Conservation (phyloP, 2,888 invertebrate genomes). For the Latrodectus elegans region DNA sequence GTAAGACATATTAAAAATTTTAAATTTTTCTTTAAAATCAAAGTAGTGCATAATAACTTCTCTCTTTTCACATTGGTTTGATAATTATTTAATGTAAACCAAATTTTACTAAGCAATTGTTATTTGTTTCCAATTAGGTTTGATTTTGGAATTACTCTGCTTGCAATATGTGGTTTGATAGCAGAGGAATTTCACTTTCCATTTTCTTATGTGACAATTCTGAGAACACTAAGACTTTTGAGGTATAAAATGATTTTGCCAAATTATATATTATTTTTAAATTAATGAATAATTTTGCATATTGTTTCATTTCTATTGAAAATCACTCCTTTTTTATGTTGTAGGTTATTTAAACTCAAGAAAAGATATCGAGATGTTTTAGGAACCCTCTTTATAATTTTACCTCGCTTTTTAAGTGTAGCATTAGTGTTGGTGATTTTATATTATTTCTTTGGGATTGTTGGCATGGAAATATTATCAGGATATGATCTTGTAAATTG, state of each 20-base stretch:
- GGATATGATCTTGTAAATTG: conserved; percentile 85
- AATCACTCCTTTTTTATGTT: not conserved
- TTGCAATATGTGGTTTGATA: conserved; percentile 79
- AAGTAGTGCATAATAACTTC: too few species aligned
- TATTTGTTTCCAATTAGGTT: conserved; percentile 72
- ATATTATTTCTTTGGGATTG: conserved; percentile 91
- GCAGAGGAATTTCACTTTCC: conserved; percentile 80
- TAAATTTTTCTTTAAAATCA: too few species aligned
- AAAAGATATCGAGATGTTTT: conserved; percentile 87
- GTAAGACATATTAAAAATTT: too few species aligned
- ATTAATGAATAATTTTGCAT: not conserved
- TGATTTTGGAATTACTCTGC: conserved; percentile 76
- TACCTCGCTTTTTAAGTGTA: conserved; percentile 88
- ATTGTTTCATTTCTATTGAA: not conserved
- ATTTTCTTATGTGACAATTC: conserved; percentile 83
- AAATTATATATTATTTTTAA: not conserved
- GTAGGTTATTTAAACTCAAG: conserved; percentile 67
- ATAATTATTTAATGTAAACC: not conserved
- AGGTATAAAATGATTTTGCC: conserved; percentile 72
- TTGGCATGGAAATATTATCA: conserved; percentile 91
- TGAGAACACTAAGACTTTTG: conserved; percentile 77
- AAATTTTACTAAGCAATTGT: not conserved
- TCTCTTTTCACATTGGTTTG: too few species aligned
- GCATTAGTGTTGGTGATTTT: conserved; percentile 84
- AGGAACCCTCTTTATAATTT: conserved; percentile 86